A percentile compares a stretch with the other conserved stretches of the same genome.
Evolutionary conservation across 2,888 invertebrate genomes (phyloP).

Genomic region (Drosophila antonietae): DNA sequence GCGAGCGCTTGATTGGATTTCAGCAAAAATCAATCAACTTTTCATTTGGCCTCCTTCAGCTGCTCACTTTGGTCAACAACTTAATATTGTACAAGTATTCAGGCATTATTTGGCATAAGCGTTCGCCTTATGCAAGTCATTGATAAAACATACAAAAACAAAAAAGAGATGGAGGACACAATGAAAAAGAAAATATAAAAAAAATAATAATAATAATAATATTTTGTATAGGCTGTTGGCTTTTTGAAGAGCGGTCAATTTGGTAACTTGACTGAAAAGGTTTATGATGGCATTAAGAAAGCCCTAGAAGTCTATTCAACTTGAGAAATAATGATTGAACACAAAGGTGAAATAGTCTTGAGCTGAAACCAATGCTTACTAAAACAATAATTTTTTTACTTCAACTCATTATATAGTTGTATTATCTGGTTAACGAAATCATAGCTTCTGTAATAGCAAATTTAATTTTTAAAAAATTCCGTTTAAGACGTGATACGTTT

Average conservation of each 20-base stretch:
- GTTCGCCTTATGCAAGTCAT: constrained; percentile 41
- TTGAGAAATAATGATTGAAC: not conserved
- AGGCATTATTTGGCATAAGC: constrained; percentile 20
- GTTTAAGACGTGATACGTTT: no score
- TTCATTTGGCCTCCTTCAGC: constrained; percentile 35
- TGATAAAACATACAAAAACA: constrained; percentile 9
- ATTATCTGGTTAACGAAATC: no score
- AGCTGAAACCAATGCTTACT: no score
- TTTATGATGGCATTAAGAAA: constrained; percentile 9
- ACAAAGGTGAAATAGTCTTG: not conserved
- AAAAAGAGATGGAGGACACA: not conserved
- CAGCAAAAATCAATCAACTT: constrained; percentile 61
- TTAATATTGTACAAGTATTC: constrained; percentile 33
- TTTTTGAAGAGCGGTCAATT: not conserved
- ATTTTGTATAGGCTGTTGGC: constrained; percentile 11
- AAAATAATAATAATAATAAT: constrained; percentile 4
- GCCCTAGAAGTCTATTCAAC: not conserved
- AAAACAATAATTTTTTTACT: no score
- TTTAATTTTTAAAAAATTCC: no score
- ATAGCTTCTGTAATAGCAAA: no score
- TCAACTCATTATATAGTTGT: no score
- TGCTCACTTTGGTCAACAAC: constrained; percentile 38
- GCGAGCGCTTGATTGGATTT: constrained; percentile 51
- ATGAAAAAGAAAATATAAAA: not conserved
- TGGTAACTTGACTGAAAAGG: constrained; percentile 7